Evolutionary conservation across 2,113 vertebrate species (phyloP).

Genomic region (Dromas ardeola): DNA sequence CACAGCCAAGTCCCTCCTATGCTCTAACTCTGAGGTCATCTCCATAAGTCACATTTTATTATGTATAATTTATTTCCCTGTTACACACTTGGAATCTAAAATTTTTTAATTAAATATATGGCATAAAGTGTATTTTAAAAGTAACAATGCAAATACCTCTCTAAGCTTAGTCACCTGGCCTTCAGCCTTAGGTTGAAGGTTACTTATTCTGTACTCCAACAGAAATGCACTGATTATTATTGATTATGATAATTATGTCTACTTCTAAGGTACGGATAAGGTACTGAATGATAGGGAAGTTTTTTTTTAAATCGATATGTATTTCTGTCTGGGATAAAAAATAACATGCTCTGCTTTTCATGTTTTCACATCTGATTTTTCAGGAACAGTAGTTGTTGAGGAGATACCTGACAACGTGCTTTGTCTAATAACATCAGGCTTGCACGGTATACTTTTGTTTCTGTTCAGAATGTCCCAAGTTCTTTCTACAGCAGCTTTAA

Average conservation of each 20-base stretch:
- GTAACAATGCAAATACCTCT: neutral
- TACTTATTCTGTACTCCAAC: neutral
- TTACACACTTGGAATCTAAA: neutral
- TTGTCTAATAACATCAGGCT: neutral
- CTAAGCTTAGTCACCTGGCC: neutral
- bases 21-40: slow-evolving; percentile 39
- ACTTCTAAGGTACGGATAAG: neutral
- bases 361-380: neutral
- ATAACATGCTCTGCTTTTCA: neutral
- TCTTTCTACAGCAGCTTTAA: neutral
- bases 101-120: neutral
- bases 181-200: slow-evolving; percentile 5
- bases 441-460: neutral
- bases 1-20: slow-evolving; percentile 48
- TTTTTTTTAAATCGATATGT: neutral
- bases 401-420: neutral
- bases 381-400: neutral
- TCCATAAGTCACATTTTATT: slow-evolving; percentile 42
- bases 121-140: neutral
- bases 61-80: slow-evolving; percentile 20
- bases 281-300: neutral
- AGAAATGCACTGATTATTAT: neutral
- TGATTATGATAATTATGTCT: neutral
- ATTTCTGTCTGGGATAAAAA: neutral
- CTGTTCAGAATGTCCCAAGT: neutral